These are phyloP conservation scores for Pardalotus punctatus DNA, from an alignment of 2,113 vertebrate species.

Conservation along the genomic window DNA sequence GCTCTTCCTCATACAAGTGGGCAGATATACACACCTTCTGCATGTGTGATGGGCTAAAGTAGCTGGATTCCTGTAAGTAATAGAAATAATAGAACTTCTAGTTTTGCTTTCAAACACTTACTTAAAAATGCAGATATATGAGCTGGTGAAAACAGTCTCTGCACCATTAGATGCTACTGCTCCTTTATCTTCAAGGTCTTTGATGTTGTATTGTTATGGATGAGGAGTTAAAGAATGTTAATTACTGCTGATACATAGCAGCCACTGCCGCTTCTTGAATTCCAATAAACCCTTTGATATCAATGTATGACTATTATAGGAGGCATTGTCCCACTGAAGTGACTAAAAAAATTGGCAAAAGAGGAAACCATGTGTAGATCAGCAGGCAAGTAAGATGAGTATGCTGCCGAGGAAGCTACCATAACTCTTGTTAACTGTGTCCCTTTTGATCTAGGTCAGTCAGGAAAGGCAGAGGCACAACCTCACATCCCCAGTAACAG, in stretches of 20 bases:
- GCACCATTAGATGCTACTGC: background rate
- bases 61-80: background rate
- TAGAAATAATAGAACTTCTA: background rate
- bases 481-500: background rate
- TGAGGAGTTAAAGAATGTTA: background rate
- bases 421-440: background rate
- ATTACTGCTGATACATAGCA: background rate
- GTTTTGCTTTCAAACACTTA: background rate
- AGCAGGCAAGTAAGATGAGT: background rate
- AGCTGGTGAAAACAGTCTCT: background rate
- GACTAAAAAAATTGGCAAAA: background rate
- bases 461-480: background rate
- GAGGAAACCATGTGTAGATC: background rate
- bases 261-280: background rate
- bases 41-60: background rate
- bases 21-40: background rate
- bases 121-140: background rate
- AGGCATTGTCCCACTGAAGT: background rate
- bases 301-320: background rate
- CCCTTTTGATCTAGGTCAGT: background rate
- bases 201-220: background rate
- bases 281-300: conserved; percentile 5
- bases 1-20: background rate
- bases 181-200: background rate
- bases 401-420: background rate